These are phyloP conservation scores for Tringa solitaria DNA, from an alignment of 2,113 vertebrate genomes.

Conservation along the genomic window DNA sequence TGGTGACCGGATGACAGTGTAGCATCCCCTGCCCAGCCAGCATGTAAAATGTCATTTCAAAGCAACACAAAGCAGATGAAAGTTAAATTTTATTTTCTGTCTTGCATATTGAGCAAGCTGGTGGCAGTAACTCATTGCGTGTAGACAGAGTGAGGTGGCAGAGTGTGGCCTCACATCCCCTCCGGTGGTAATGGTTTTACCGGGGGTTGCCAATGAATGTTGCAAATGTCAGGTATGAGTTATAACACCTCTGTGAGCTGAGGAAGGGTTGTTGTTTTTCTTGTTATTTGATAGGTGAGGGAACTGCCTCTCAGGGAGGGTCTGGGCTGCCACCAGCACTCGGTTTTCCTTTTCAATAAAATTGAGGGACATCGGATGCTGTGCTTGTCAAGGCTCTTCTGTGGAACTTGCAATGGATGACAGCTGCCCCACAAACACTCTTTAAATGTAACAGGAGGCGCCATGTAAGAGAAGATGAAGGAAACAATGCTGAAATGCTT, in stretches of 20 bases:
- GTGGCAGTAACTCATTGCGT: background rate
- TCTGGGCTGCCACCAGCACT: background rate
- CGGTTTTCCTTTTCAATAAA: background rate
- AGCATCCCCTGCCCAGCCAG: background rate
- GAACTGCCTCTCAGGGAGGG: background rate
- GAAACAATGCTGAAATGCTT: background rate
- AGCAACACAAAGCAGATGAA: background rate
- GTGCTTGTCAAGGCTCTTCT: background rate
- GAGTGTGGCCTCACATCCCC: background rate
- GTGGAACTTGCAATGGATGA: background rate
- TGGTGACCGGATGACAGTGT: background rate
- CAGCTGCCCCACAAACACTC: background rate
- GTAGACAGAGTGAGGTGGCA: background rate
- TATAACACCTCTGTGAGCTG: background rate
- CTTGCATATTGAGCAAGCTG: fast-evolving
- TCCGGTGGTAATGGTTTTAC: background rate
- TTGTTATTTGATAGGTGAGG: background rate
- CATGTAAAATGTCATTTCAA: background rate
- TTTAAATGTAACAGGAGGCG: background rate
- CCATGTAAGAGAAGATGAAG: background rate
- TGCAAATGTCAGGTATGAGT: background rate
- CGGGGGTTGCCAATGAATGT: background rate
- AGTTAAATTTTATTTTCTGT: background rate
- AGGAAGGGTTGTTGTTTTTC: background rate
- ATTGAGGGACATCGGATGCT: fast-evolving